A percentile compares a stretch with the other conserved stretches of the same genome.
These are phyloP conservation scores for Mellivora capensis DNA, from an alignment of 2,113 vertebrate genomes.

Conservation along the genomic window DNA sequence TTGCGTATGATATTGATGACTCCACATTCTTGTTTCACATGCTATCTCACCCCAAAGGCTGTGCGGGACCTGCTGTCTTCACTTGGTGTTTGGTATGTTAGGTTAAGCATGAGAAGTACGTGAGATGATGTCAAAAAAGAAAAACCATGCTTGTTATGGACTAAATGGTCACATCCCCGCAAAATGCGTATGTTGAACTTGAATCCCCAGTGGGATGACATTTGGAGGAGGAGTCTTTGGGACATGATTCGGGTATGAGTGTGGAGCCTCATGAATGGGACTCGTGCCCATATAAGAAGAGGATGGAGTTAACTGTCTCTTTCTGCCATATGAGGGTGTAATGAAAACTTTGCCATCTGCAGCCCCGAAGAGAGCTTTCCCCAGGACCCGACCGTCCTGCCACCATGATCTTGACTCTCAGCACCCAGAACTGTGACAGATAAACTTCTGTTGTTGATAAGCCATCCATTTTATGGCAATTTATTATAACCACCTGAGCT, in stretches of 20 bases:
- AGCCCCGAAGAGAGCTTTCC: neutral
- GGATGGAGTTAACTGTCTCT: neutral
- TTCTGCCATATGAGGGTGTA: neutral
- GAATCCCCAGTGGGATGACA: neutral
- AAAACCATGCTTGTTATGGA: too few relatives aligned
- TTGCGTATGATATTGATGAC: neutral
- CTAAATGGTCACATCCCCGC: neutral
- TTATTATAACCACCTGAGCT: neutral
- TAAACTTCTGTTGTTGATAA: neutral
- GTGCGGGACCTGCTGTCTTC: neutral
- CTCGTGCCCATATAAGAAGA: neutral
- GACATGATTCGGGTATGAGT: neutral
- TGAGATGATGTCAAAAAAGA: neutral
- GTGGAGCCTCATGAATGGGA: neutral
- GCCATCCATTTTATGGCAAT: neutral
- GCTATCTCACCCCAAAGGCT: neutral
- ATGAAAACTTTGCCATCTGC: neutral
- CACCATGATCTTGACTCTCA: neutral
- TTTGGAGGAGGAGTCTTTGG: neutral
- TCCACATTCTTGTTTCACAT: neutral
- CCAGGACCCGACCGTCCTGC: neutral
- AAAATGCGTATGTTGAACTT: neutral
- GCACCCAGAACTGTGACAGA: neutral
- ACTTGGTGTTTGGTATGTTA: neutral
- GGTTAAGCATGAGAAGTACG: neutral